Evolutionary conservation across 2,888 invertebrate species (phyloP), one percentile per base, ranked within the genome.

Genomic region (Ellobium chinense): DNA sequence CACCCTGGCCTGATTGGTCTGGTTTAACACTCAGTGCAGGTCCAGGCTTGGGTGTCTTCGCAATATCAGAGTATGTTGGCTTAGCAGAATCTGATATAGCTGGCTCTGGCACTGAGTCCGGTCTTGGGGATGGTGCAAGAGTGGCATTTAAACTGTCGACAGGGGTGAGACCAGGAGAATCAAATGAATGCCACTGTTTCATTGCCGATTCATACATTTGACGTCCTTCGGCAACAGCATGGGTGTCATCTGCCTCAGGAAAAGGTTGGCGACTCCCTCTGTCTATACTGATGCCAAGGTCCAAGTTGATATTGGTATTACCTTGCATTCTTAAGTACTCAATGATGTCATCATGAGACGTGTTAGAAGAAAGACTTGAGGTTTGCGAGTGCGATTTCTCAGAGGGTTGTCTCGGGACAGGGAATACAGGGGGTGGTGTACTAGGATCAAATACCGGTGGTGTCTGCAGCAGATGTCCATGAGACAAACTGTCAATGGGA

Each of bases 41-140:
- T 77, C 83, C 88, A 56, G 79, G 78, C 78, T 88, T 88, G 62
- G 86, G 81, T 21, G 88, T 86, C 78, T 89, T 90, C 24, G 91
- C 89, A 29, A 91, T 88, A 66, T 91, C 91, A 58, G 91, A 91
- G 83, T 91, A 91, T 36, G 88, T 88, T 12, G 88, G 89, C 81
- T 89, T 91, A 7, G 81, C 58, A 2, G 82, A 60, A 36, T 83
- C 84, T 21, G 68, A 65, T 60, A 18, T 29, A n/a, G 27, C 58
- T 24, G 56, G 60, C 31, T 78, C 78, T 21, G 46, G n/a, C 7
- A n/a, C 5, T 21, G 27, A 29, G 36, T 36, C 36, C 7, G 54
- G 66, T 24, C 4, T 39, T 5, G 3, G n/a, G 14, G 66, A 21
- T 27, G n/a, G 58, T 31, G 66, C 1, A 9, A 31, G 56, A 65